Base-by-base conservation (phyloP, 1,140 invertebrate genomes). In the Centruroides vittatus region DNA sequence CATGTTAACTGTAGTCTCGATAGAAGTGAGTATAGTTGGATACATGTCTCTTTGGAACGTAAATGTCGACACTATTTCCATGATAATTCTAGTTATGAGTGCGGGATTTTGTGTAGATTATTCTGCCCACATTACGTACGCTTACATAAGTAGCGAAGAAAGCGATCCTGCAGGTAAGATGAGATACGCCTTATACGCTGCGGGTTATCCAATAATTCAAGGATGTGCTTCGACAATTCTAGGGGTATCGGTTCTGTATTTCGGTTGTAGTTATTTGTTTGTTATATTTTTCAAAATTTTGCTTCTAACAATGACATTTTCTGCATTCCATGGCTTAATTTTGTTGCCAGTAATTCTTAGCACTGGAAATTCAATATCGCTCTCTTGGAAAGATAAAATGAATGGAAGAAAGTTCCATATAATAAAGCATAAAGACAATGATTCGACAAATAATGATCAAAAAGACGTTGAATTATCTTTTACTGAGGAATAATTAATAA, bases 61-160 rank as follows among this genome's bases (percentile, higher is more conserved):
- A 0, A 93, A 91, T 70, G 76, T 98, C 47, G 93, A 96, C 72
- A 92, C 92, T 6, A 94, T 98, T 67, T 96, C 93, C 0, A 98
- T 97, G 93, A 96, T 98, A 48, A 96, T 97, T 70, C 78, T 98
- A 3, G 96, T 98, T 55, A 96, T 98, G 91, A 95, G 92, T 70
- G 94, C 97, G 49, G 94, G 94, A 53, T 97, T 97, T 75, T 94
- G 90, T 5, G 91, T 98, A 0, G 93, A 97, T 70, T 98, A 95
- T 72, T 93, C 91, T 0, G 93, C 93, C 5, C 93, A 97, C 69
- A 96, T 97, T 52, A 94, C 91, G 66, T 96, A 97, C 70, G 90
- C 90, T 0, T 97, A 93, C 72, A 92, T 97, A 84, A 85, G 88
- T 35, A 91, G 88, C 0, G 65, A 69, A n/a, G 65, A 70, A 8